Percentiles rank a stretch among this genome's conserved stretches.
Conservation (phyloP, 2,888 invertebrate species). For the Galerucella nymphaeae region DNA sequence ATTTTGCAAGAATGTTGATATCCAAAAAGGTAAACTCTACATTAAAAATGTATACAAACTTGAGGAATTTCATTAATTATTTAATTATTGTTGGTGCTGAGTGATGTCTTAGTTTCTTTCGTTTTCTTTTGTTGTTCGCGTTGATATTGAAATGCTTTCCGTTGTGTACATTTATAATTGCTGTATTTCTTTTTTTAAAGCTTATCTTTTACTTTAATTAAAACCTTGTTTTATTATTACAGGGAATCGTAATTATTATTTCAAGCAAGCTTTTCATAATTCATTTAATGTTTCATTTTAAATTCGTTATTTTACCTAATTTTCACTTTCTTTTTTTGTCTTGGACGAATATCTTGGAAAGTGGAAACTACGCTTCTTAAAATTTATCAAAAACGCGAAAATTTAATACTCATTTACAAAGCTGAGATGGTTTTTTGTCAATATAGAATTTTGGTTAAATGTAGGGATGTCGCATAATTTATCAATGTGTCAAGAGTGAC, state of each 20-base stretch:
- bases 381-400: no score
- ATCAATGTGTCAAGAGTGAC: no score
- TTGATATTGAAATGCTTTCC: constrained; percentile 56
- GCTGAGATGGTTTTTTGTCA: no score
- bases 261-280: constrained; percentile 26
- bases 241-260: constrained; percentile 33
- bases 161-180: constrained; percentile 39
- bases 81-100: constrained; percentile 61
- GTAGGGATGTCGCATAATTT: no score
- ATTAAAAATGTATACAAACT: constrained; percentile 61
- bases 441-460: no score
- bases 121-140: constrained; percentile 50
- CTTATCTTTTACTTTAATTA: constrained; percentile 44
- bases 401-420: no score
- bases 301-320: constrained; percentile 5
- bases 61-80: constrained; percentile 63
- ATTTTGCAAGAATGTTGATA: constrained; percentile 43
- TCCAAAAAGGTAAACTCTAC: constrained; percentile 58
- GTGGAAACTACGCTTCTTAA: background rate
- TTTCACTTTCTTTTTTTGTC: background rate
- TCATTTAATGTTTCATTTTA: constrained; percentile 17
- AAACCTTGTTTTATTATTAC: constrained; percentile 40
- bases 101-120: constrained; percentile 53
- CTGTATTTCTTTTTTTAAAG: constrained; percentile 43
- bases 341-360: background rate